A percentile compares a stretch with the other conserved stretches of the same genome.
phyloP scores from a whole-genome alignment of 1,140 invertebrate species.

The Zaprionus capensis region DNA sequence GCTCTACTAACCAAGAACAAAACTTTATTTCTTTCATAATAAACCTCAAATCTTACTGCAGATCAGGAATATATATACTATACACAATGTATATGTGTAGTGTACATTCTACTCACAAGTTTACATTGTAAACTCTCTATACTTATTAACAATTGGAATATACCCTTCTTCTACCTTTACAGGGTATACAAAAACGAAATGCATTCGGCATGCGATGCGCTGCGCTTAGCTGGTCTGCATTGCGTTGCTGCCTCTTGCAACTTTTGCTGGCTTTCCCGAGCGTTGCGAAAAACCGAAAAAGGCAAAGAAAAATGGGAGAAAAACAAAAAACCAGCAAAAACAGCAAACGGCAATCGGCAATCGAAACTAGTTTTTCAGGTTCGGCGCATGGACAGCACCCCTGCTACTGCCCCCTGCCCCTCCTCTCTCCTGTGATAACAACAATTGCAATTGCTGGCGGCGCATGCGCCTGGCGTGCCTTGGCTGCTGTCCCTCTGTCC shows the following conservation, averaged over 20 bases:
- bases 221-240: neutral
- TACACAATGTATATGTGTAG: too few relatives aligned
- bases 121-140: too few relatives aligned
- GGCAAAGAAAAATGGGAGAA: constrained; percentile 27
- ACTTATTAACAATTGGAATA: neutral
- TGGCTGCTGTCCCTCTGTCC: constrained; percentile 2
- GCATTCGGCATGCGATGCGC: constrained; percentile 2
- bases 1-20: too few relatives aligned
- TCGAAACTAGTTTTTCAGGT: constrained; percentile 80
- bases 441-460: constrained; percentile 70
- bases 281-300: constrained; percentile 14
- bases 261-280: constrained; percentile 4
- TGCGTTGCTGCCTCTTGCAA: neutral
- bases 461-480: constrained; percentile 71
- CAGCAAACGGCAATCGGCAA: constrained; percentile 43
- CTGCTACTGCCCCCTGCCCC: neutral
- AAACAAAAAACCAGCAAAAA: constrained; percentile 26
- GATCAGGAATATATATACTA: too few relatives aligned
- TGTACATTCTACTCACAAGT: too few relatives aligned
- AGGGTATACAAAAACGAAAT: neutral
- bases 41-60: too few relatives aligned
- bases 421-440: constrained; percentile 59
- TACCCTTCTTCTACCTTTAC: neutral
- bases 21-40: too few relatives aligned
- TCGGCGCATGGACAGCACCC: constrained; percentile 62